Conservation (phyloP, 1,140 invertebrate species). For the Sogatella furcifera region DNA sequence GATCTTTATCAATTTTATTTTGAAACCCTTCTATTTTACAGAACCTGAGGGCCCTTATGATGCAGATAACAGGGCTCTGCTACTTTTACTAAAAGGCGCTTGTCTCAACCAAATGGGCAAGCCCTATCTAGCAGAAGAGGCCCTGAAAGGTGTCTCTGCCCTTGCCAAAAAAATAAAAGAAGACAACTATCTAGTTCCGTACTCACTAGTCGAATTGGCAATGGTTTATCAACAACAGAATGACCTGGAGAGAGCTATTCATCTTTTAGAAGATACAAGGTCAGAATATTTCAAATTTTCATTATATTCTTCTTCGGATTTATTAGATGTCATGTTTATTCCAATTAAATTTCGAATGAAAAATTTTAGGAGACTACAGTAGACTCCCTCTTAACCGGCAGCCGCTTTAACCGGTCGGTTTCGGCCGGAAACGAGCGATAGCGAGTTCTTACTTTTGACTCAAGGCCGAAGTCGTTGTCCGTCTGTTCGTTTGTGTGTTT, state of each 20-base stretch:
- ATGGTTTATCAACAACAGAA: slow-evolving; percentile 59
- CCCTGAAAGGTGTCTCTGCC: slow-evolving; percentile 52
- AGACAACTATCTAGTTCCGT: slow-evolving; percentile 78
- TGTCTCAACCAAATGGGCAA: slow-evolving; percentile 65
- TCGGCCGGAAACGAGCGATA: too few species aligned
- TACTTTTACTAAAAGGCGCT: slow-evolving; percentile 70
- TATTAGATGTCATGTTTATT: too few species aligned
- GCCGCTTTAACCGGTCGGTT: too few species aligned
- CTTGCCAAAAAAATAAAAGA: slow-evolving; percentile 70
- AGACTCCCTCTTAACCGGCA: too few species aligned
- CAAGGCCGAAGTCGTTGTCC: too few species aligned
- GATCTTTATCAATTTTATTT: slow-evolving; percentile 2
- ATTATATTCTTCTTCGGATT: not conserved
- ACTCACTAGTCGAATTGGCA: slow-evolving; percentile 76
- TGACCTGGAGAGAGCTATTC: slow-evolving; percentile 51
- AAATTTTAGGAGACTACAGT: too few species aligned
- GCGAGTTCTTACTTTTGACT: too few species aligned
- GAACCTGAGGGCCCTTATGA: slow-evolving; percentile 36
- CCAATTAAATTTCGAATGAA: too few species aligned
- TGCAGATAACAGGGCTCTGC: slow-evolving; percentile 66
- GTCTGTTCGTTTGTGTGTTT: too few species aligned
- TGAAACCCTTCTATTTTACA: not conserved
- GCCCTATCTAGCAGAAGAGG: slow-evolving; percentile 61
- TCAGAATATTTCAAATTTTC: slow-evolving; percentile 8
- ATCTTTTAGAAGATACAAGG: slow-evolving; percentile 70